Conservation (phyloP, 2,113 vertebrate species). For the Myrmecophaga tridactyla region DNA sequence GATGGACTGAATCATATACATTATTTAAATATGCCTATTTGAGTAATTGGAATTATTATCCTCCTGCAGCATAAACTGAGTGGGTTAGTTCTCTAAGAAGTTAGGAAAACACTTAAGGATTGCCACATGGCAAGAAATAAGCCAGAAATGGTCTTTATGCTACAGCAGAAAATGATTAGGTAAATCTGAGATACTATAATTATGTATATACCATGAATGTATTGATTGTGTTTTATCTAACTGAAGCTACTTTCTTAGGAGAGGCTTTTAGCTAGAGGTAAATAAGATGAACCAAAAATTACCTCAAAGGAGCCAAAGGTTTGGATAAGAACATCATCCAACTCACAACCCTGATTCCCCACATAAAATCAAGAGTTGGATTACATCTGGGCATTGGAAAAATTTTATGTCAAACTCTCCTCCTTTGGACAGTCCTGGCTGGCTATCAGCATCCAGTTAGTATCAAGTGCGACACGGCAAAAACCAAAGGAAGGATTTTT, state of each 20-base stretch:
- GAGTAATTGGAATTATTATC: slow-evolving; percentile 56
- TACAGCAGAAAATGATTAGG: slow-evolving; percentile 36
- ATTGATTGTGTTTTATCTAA: slow-evolving; percentile 3
- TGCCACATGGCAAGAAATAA: slow-evolving; percentile 61
- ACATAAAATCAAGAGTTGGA: neutral
- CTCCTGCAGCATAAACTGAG: slow-evolving; percentile 56
- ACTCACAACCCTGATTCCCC: neutral
- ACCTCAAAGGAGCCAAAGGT: neutral
- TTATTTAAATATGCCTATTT: slow-evolving; percentile 54
- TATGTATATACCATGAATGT: neutral
- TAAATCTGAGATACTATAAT: neutral
- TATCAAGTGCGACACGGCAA: neutral
- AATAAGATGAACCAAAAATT: neutral
- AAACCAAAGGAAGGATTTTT: neutral
- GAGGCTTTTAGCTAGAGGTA: neutral
- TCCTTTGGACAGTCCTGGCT: neutral
- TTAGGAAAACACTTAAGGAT: slow-evolving; percentile 62
- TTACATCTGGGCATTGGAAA: neutral
- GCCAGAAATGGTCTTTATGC: slow-evolving; percentile 46
- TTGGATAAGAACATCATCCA: neutral
- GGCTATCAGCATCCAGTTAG: neutral
- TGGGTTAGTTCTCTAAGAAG: slow-evolving; percentile 49
- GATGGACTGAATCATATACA: slow-evolving; percentile 24
- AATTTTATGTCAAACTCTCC: neutral
- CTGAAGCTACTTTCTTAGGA: neutral